Evolutionary conservation across 2,113 vertebrate species (phyloP), one percentile per base, ranked within the genome.

Genomic region (Calyptomena viridis): DNA sequence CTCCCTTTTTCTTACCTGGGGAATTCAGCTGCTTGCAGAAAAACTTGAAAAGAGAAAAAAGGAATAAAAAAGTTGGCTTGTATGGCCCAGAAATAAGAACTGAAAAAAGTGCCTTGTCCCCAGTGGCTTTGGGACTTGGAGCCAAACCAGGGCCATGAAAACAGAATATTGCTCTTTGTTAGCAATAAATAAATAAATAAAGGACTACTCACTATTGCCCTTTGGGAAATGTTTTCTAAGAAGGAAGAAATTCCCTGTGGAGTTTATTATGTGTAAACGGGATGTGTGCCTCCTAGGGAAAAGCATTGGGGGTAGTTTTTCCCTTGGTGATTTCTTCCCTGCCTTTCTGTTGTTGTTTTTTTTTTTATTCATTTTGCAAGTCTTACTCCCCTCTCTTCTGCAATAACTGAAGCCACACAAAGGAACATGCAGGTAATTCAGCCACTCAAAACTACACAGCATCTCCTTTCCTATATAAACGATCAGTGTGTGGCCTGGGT

Each of bases 401-500:
- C 84, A 89, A 5, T 86, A 94, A 94, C 40, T 7, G 33, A 93
- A 94, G 75, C 66, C 55, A 84, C 84, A 95, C 93, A 96, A 96
- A 96, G 95, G 69, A 96, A 74, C 84, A 83, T 8, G 88, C 93
- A 96, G 95, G 96, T 96, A 96, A 94, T 87, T 78, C 72, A 91
- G 81, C 60, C 63, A 37, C 78, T 84, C 86, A 69, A 69, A 94
- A 93, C 90, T 53, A 77, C 90, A 73, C 53, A 77, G 84, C 91
- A 95, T 90, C 94, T 89, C 87, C 69, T 74, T 58, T 74, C 93
- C 86, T 83, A 55, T 64, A 94, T 94, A 97, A 97, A 97, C 15
- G 37, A 97, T 77, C 96, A 96, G 97, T 97, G 96, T 97, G 97
- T 96, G 96, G 96, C 93, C 97, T 84, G 89, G 55, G 84, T 96